Evolutionary conservation across 2,113 vertebrate genomes (phyloP), one percentile per base, ranked within the genome.

Genomic region (Gadus macrocephalus): DNA sequence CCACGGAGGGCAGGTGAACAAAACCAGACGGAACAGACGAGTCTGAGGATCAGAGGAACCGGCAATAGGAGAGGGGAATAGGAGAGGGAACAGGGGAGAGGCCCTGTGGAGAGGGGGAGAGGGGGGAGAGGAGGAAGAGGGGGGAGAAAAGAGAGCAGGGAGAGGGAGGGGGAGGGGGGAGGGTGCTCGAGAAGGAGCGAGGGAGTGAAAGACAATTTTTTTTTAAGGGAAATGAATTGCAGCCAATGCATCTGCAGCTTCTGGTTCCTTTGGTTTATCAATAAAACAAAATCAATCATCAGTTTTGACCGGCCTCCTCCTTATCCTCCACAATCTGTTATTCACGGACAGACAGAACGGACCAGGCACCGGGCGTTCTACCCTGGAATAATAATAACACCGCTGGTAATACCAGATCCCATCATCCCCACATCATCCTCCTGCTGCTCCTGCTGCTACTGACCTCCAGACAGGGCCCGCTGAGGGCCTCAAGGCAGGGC

Each of bases 181-280:
- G 76, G 25, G 42, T 15, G 53, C 69, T 56, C 71, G 68, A 74
- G 68, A 69, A 55, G 62, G 58, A 68, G 75, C 72, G 20, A 19
- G 74, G 14, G 55, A 58, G 55, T 69, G 62, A 73, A 66, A 74
- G 68, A 60, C 53, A 68, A 67, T 78, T 53, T 67, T 76, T 83
- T 78, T 64, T 78, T 71, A 60, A 77, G 77, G 79, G 73, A 71
- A 35, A 35, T 35, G 31, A 2, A 35, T 35, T 35, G 4, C 4
- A 35, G 83, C 65, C 69, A 78, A 78, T 76, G 70, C 73, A 69
- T 72, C 71, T 78, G 68, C 69, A 74, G 80, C 75, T 79, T 78
- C 27, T 53, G 63, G 67, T 66, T 83, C 85, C 77, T 80, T 69
- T 35, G 31, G 31, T 35, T 35, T 35, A 35, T 35, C 31, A 35